phyloP scores from a whole-genome alignment of 35 echinoderm and acorn worm species.

The Anneissia japonica region DNA sequence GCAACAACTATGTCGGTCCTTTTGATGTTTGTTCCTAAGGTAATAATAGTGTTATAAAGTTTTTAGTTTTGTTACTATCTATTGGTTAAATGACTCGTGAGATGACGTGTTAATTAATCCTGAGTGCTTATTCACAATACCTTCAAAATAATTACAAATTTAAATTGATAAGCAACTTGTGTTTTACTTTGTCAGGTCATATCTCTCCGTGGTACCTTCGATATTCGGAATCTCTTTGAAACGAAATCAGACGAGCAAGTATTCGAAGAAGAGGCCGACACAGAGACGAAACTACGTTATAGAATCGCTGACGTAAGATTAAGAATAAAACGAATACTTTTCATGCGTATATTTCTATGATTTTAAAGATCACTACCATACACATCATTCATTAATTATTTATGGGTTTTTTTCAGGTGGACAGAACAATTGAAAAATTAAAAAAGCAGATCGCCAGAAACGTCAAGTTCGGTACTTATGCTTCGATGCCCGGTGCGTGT shows the following conservation, averaged over 20 bases:
- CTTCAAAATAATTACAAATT: neutral
- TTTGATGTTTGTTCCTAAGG: constrained; percentile 62
- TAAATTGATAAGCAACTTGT: neutral
- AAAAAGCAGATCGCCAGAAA: neutral
- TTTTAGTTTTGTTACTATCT: neutral
- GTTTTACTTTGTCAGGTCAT: constrained; percentile 33
- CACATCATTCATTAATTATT: too few relatives aligned
- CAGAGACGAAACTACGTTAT: constrained; percentile 60
- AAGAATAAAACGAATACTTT: too few relatives aligned
- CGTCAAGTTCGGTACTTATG: neutral
- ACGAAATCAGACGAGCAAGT: constrained; percentile 41
- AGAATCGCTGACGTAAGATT: constrained; percentile 58
- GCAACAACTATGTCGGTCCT: constrained; percentile 39
- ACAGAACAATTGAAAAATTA: neutral
- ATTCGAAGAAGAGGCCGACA: constrained; percentile 75
- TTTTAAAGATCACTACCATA: too few relatives aligned
- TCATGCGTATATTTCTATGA: too few relatives aligned
- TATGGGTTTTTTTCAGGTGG: neutral
- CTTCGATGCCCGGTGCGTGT: neutral
- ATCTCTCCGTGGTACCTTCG: constrained; percentile 17
- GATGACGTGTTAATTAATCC: neutral
- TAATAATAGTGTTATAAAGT: neutral
- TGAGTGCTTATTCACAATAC: neutral
- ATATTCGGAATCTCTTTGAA: neutral
- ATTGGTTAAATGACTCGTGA: neutral